Evolutionary conservation across 2,797 vertebrate species (phyloP), one percentile per base, ranked within the genome.

Genomic region (Spinus pinus): DNA sequence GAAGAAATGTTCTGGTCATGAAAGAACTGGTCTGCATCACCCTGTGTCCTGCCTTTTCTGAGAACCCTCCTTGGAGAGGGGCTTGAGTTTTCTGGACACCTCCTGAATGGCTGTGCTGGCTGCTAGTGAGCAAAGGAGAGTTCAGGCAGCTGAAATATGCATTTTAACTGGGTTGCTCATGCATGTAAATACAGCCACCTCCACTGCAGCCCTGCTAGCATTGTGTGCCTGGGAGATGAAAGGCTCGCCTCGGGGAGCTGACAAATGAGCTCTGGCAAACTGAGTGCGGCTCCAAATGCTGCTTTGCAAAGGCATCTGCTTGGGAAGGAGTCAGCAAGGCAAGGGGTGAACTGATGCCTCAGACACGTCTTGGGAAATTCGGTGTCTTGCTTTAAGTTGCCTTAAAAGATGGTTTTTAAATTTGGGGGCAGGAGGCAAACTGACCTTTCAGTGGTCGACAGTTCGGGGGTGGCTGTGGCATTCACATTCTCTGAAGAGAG

Each of bases 181-280:
- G 91, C 91, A 67, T 89, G 93, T 93, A 91, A 94, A 89, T 87
- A 14, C 70, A 84, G 81, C 57, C 78, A 89, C 64, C 81, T 87
- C 67, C 50, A 12, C 41, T 27, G 67, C 65, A 66, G 74, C 72
- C 72, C 80, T 75, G 72, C 78, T 86, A 22, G 60, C 81, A 10
- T 73, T 92, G 64, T 67, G 83, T 22, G 84, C 64, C 84, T 42
- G n/a, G 47, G 78, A 94, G 86, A 95, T 95, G 91, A 95, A 95
- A 95, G 84, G 71, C 60, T 95, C 58, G 91, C 90, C 86, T 83
- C 42, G 7, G 80, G 95, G 94, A 39, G 30, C 90, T 94, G 77
- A 93, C 85, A 94, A 95, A 95, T 75, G 90, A 94, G 82, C 54
- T 58, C 73, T 88, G 91, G 91, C 87, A 93, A 90, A 42, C 28